Conservation (phyloP, 2,797 vertebrate genomes). For the Sebastes aleutianus region DNA sequence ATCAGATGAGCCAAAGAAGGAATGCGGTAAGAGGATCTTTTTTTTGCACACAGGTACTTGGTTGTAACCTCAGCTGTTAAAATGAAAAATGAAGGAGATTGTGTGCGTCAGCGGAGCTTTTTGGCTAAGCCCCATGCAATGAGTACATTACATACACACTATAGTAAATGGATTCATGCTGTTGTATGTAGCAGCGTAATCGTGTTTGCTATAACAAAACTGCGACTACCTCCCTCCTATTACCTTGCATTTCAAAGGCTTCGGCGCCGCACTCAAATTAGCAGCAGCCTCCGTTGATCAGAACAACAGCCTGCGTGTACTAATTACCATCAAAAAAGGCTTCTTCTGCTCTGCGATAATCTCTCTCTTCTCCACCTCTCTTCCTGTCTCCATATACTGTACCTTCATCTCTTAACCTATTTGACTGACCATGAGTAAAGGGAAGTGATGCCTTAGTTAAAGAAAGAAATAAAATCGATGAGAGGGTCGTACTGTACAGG, state of each 20-base stretch:
- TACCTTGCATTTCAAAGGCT: conserved; percentile 52
- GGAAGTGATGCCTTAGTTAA: background rate
- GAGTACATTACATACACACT: background rate
- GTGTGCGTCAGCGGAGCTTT: conserved; percentile 6
- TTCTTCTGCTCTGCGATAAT: conserved; percentile 7
- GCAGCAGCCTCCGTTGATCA: conserved; percentile 32
- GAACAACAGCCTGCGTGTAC: conserved; percentile 36
- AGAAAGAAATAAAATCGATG: background rate
- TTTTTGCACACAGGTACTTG: background rate
- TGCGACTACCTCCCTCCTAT: conserved; percentile 32
- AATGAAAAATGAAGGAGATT: conserved; percentile 4
- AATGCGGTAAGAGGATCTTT: conserved; percentile 88
- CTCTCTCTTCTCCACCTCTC: background rate
- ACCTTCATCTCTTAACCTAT: background rate
- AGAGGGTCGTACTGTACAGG: too few species aligned
- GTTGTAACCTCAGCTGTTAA: background rate
- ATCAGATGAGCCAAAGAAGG: conserved; percentile 96
- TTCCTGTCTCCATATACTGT: background rate
- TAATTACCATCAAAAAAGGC: conserved; percentile 41
- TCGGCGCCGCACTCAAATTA: conserved; percentile 23
- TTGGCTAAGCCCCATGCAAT: background rate
- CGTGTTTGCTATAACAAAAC: conserved; percentile 52
- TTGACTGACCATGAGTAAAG: background rate
- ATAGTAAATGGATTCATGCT: conserved; percentile 25
- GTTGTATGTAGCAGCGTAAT: conserved; percentile 35